A percentile compares a stretch with the other conserved stretches of the same genome.
phyloP scores from a whole-genome alignment of 2,797 vertebrate genomes.

The Champsocephalus esox region DNA sequence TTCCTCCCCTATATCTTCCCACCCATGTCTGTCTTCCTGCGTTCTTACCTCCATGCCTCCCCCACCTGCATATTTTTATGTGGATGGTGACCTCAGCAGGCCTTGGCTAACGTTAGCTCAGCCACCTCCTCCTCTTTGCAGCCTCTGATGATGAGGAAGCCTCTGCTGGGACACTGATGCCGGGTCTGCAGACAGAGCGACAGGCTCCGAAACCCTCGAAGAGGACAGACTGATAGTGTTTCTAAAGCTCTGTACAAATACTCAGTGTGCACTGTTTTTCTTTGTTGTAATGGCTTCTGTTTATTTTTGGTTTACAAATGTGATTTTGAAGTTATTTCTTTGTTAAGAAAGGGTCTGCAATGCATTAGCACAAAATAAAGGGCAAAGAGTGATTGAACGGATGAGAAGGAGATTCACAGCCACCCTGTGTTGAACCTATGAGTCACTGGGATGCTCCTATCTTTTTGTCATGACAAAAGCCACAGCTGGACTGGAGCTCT shows the following conservation, averaged over 20 bases:
- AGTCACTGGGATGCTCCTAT: slow-evolving; percentile 18
- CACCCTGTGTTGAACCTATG: slow-evolving; percentile 10
- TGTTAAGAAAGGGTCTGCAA: slow-evolving; percentile 13
- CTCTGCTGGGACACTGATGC: slow-evolving; percentile 90
- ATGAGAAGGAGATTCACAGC: slow-evolving; percentile 9
- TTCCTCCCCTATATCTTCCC: slow-evolving; percentile 28
- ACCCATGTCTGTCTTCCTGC: slow-evolving; percentile 28
- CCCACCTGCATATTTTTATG: slow-evolving; percentile 68
- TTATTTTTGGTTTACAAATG: background rate
- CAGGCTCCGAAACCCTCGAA: slow-evolving; percentile 53
- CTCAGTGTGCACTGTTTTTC: background rate
- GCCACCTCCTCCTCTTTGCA: slow-evolving; percentile 98
- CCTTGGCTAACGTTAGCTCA: slow-evolving; percentile 96
- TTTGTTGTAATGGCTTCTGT: background rate
- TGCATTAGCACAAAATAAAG: slow-evolving; percentile 4
- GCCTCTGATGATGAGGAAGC: slow-evolving; percentile 97
- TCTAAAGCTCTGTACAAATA: slow-evolving; percentile 48
- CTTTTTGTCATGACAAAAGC: slow-evolving; percentile 38
- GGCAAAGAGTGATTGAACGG: background rate
- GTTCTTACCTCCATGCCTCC: slow-evolving; percentile 39
- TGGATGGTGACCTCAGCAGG: slow-evolving; percentile 81
- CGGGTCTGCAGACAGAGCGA: slow-evolving; percentile 89
- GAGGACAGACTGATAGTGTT: slow-evolving; percentile 71
- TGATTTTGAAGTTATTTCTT: slow-evolving; percentile 4
- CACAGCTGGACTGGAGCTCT: slow-evolving; percentile 39